Percentiles rank a stretch among this genome's conserved stretches.
Conservation (phyloP, 2,113 vertebrate species). For the Phyllostomus discolor region DNA sequence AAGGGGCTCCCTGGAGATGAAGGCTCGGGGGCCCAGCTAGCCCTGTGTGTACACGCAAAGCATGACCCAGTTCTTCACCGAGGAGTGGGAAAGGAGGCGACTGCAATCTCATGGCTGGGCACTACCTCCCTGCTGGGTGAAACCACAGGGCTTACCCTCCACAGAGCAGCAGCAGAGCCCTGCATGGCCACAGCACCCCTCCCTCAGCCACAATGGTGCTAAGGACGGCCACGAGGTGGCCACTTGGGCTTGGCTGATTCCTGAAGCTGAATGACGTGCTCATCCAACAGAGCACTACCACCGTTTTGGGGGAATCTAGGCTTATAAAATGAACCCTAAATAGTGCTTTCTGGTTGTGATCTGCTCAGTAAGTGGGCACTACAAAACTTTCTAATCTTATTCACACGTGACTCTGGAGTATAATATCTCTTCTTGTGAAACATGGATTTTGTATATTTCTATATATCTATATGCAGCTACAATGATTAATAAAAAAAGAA, state of each 20-base stretch:
- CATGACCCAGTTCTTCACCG: neutral
- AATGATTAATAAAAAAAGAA: constrained; percentile 37
- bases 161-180: constrained; percentile 57
- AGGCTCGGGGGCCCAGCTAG: neutral
- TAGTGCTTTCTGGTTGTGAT: neutral
- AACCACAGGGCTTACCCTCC: constrained; percentile 35
- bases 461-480: neutral
- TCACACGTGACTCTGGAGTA: neutral
- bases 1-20: neutral
- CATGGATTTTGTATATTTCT: neutral
- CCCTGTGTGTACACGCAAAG: neutral
- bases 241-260: neutral
- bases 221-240: neutral
- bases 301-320: neutral
- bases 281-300: neutral
- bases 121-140: constrained; percentile 48
- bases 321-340: neutral
- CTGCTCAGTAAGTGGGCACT: neutral
- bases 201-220: neutral
- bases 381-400: neutral
- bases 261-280: neutral
- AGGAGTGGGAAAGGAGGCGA: neutral
- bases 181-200: neutral
- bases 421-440: neutral
- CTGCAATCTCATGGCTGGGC: neutral